Conservation (phyloP, 2,888 invertebrate species). For the Cenopis cana region DNA sequence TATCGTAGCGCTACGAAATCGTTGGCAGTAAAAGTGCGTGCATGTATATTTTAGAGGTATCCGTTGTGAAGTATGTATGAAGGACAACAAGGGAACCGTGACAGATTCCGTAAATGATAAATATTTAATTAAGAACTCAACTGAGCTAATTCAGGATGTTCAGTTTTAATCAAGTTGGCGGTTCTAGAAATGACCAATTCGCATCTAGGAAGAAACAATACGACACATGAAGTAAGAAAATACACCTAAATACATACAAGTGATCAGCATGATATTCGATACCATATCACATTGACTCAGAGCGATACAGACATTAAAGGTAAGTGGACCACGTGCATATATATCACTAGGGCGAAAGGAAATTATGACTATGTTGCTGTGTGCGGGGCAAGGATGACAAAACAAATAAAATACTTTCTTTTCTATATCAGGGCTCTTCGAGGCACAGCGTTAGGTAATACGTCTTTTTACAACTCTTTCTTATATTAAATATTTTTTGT, state of each 20-base stretch:
- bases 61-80: no score
- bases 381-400: conserved; percentile 34
- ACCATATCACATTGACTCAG: conserved; percentile 63
- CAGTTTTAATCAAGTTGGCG: conserved; percentile 63
- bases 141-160: conserved; percentile 31
- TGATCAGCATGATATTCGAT: conserved; percentile 69
- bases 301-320: conserved; percentile 48
- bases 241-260: conserved; percentile 55
- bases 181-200: conserved; percentile 57
- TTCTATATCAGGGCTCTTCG: conserved; percentile 66
- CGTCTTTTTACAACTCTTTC: conserved; percentile 65
- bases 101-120: neutral
- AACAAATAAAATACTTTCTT: conserved; percentile 20
- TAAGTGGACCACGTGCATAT: conserved; percentile 49
- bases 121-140: neutral
- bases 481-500: conserved; percentile 75
- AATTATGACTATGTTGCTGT: conserved; percentile 4
- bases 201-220: conserved; percentile 71
- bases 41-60: neutral
- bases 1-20: no score
- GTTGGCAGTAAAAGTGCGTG: neutral
- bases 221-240: conserved; percentile 61
- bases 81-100: no score
- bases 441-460: conserved; percentile 77
- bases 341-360: conserved; percentile 24